Base-by-base conservation (phyloP, 2,113 vertebrate species). In the Pogona vitticeps region DNA sequence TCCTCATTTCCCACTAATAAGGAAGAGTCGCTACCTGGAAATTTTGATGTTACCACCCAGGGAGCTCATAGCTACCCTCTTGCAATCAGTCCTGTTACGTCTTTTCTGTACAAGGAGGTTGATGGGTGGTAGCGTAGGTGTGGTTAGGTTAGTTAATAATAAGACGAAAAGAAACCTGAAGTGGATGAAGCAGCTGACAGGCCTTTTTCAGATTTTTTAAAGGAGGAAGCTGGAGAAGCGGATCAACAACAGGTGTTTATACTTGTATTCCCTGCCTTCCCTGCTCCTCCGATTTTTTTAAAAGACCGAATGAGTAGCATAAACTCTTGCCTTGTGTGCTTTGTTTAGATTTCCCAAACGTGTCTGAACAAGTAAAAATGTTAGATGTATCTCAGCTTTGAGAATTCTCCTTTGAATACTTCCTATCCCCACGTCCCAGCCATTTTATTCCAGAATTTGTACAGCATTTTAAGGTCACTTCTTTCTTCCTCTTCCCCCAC, bases 111-210 rank as follows among this genome's bases (percentile, higher is more conserved):
- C 18, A 46, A 59, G 0, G 9, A 1, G 0, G 65, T 0, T 23
- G 33, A 1, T n/a, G 17, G 33, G 42, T 85, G 1, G 18, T n/a
- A 3, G 0, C 0, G 1, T 6, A 31, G 78, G 58, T 73, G 68
- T 86, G 0, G 2, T 86, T 21, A 68, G 33, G 1, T 8, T 58
- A 40, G 65, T 23, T 0, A 0, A 23, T 12, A 21, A 52, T 31
- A 76, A 42, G 23, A 76, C 71, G 80, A 84, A 77, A 3, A 68
- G 0, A 0, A 86, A 72, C 65, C 52, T 0, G 0, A 36, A 31
- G 56, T 40, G 88, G 58, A 90, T 87, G 83, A 42, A 83, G 85
- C 31, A 82, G 59, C 38, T 83, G n/a, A 21, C 68, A 81, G 83
- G 15, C 36, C 82, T 84, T 71, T 72, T 18, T 67, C 36, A 13